Base-by-base conservation (phyloP, 2,888 invertebrate species). In the Julus scandinavius region DNA sequence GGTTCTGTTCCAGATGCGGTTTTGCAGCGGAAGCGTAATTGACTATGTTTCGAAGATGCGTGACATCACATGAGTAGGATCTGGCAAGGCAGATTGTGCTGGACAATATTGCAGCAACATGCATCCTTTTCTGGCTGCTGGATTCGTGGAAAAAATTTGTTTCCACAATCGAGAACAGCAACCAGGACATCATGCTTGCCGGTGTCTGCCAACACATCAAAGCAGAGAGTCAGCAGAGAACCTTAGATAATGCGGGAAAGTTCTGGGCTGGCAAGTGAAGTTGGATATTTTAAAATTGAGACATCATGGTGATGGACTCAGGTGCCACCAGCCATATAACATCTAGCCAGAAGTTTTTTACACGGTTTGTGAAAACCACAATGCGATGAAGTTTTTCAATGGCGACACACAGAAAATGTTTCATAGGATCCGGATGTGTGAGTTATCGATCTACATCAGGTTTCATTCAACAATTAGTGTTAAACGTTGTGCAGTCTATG, bases 141-240 rank as follows among this genome's bases (percentile, higher is more conserved):
- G 86, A 86, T 86, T 13, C 86, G 11, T 86, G 86, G 86, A 49
- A 13, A 1, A 40, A 40, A 7, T 86, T 86, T n/a, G 50, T 86
- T 3, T 11, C 86, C 6, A 15, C 15, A 3, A 29, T 86, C 2
- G 38, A 29, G 41, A 86, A 49, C 38, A 29, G 86, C 49, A 40
- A 13, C 29, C 38, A 9, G 40, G 50, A 86, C 17, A 15, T 49
- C 15, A 86, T 4, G 17, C 38, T 49, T 11, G 29, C 41, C 49
- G 86, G 11, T 17, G 45, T 86, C 45, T 86, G 50, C 86, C 17
- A 41, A 40, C 41, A 49, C 1, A 40, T 86, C 11, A 86, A 29
- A 29, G 41, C 38, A 1, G 86, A 86, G 49, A 40, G 86, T 2
- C 15, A 4, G 38, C 11, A 40, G 41, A 45, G 6, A 45, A 5